Evolutionary conservation across 1,140 invertebrate species (phyloP).

Genomic region (Zaprionus kolodkinae): DNA sequence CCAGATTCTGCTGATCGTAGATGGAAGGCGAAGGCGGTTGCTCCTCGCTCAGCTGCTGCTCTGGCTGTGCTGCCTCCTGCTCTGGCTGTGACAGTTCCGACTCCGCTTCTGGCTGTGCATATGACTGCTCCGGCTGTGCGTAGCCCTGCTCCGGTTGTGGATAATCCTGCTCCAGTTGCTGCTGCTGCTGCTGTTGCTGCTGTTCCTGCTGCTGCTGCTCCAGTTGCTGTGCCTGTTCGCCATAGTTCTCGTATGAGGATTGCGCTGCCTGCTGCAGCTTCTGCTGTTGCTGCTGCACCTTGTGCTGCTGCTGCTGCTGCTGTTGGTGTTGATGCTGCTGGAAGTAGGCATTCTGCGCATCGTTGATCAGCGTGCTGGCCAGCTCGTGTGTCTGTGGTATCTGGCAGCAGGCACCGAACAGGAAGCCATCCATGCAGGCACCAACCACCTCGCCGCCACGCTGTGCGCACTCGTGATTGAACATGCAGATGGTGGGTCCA

Average conservation of each 20-base stretch:
- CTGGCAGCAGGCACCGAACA: slow-evolving; percentile 95
- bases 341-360: slow-evolving; percentile 79
- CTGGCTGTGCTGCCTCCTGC: slow-evolving; percentile 54
- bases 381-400: slow-evolving; percentile 85
- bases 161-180: slow-evolving; percentile 59
- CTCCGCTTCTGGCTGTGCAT: slow-evolving; percentile 38
- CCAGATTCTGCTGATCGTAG: slow-evolving; percentile 66
- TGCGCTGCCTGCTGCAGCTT: slow-evolving; percentile 45
- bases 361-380: slow-evolving; percentile 78
- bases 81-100: slow-evolving; percentile 21
- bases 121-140: slow-evolving; percentile 29
- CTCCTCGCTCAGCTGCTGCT: slow-evolving; percentile 56
- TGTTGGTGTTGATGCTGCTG: slow-evolving; percentile 75
- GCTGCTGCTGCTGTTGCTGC: slow-evolving; percentile 30
- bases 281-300: slow-evolving; percentile 48
- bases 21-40: slow-evolving; percentile 22
- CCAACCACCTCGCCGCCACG: slow-evolving; percentile 93
- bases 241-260: slow-evolving; percentile 62
- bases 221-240: slow-evolving; percentile 44
- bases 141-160: slow-evolving; percentile 43
- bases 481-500: slow-evolving; percentile 95
- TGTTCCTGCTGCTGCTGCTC: slow-evolving; percentile 58
- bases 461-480: slow-evolving; percentile 94
- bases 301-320: slow-evolving; percentile 57
- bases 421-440: slow-evolving; percentile 93